A percentile compares a stretch with the other conserved stretches of the same genome.
Conservation (phyloP, 2,797 vertebrate species). For the Phalanger gymnotis region DNA sequence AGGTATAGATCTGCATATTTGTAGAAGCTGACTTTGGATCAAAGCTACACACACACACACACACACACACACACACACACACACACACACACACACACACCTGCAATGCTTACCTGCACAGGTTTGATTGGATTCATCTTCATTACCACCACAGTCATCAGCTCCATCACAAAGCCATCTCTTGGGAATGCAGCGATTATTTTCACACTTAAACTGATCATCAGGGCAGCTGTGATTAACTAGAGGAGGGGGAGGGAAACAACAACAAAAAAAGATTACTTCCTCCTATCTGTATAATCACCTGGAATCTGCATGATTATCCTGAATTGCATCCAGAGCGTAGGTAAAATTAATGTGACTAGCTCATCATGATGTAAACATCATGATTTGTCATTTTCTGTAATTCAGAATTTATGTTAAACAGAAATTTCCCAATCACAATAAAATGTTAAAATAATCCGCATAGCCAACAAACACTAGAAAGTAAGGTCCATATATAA, state of each 20-base stretch:
- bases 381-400: not conserved
- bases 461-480: not conserved
- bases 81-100: slow-evolving; percentile 89
- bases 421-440: not conserved
- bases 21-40: slow-evolving; percentile 13
- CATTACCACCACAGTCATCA: slow-evolving; percentile 93
- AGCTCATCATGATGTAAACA: not conserved
- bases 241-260: slow-evolving; percentile 29
- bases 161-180: slow-evolving; percentile 97
- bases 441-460: slow-evolving; percentile 16
- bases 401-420: slow-evolving; percentile 29
- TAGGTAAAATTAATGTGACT: slow-evolving; percentile 2
- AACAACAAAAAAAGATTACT: slow-evolving; percentile 4
- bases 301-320: slow-evolving; percentile 18
- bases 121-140: slow-evolving; percentile 95
- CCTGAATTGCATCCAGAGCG: slow-evolving; percentile 26
- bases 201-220: slow-evolving; percentile 96
- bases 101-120: slow-evolving; percentile 91
- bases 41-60: not conserved
- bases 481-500: not conserved
- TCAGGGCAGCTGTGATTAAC: slow-evolving; percentile 94
- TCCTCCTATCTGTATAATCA: slow-evolving; percentile 1
- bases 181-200: slow-evolving; percentile 97
- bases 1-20: slow-evolving; percentile 22
- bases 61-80: not conserved